Evolutionary conservation across 2,797 vertebrate species (phyloP).

Genomic region (Decapterus maruadsi): DNA sequence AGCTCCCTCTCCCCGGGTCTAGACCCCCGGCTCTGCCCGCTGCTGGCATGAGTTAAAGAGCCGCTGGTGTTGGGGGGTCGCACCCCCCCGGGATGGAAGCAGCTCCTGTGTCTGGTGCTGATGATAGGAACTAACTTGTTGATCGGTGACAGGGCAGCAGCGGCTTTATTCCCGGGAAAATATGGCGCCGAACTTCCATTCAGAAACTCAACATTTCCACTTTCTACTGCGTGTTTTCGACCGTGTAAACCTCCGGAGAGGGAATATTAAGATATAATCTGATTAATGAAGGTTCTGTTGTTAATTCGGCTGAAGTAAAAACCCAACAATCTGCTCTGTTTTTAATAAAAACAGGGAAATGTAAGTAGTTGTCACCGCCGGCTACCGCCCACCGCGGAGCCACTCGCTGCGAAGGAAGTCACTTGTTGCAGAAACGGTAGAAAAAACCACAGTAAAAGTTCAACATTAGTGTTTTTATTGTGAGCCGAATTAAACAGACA

Average conservation of each 20-base stretch:
- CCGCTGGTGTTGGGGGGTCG: too few species aligned
- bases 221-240: fast-evolving
- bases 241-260: fast-evolving
- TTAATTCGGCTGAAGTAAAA: not conserved
- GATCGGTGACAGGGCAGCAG: too few species aligned
- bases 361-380: not conserved
- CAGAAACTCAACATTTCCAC: not conserved
- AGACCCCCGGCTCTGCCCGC: not conserved
- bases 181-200: conserved; percentile 3
- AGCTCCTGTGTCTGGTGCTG: too few species aligned
- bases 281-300: fast-evolving
- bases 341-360: not conserved
- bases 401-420: not conserved
- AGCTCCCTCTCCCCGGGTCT: not conserved
- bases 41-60: too few species aligned
- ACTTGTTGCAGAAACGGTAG: conserved; percentile 22
- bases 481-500: not conserved
- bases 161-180: too few species aligned
- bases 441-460: conserved; percentile 8
- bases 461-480: fast-evolving
- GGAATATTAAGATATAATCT: fast-evolving
- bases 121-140: too few species aligned
- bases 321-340: fast-evolving
- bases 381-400: conserved; percentile 45
- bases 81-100: too few species aligned